Percentiles rank a stretch among this genome's conserved stretches.
phyloP scores from a whole-genome alignment of 2,888 invertebrate genomes.

The Escarpia spicata region DNA sequence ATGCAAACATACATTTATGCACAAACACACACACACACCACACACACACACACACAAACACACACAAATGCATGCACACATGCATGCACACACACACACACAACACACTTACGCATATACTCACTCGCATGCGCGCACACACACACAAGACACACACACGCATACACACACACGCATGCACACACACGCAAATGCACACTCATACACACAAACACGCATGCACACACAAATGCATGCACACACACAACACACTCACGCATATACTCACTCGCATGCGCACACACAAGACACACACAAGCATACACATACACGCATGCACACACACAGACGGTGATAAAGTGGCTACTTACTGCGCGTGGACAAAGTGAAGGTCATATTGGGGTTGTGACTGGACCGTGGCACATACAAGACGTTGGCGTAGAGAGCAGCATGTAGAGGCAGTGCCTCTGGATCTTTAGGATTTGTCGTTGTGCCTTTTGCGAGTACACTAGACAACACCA shows the following conservation, averaged over 20 bases:
- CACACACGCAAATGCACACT: no score
- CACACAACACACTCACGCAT: neutral
- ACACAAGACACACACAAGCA: neutral
- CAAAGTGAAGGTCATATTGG: neutral
- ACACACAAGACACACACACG: neutral
- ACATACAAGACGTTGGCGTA: neutral
- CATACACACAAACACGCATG: no score
- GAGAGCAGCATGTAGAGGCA: neutral
- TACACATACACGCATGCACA: no score
- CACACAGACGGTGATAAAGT: neutral
- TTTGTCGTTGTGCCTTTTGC: neutral
- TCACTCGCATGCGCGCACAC: no score
- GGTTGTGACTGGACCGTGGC: neutral
- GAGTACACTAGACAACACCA: neutral
- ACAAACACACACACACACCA: neutral
- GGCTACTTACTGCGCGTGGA: neutral
- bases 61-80: neutral
- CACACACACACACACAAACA: neutral
- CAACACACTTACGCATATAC: no score
- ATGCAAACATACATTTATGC: neutral
- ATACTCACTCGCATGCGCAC: neutral
- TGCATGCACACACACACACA: neutral
- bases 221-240: neutral
- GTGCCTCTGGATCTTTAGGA: neutral
- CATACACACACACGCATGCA: neutral